Evolutionary conservation across 2,113 vertebrate species (phyloP).

Genomic region (Stigmatopora nigra): DNA sequence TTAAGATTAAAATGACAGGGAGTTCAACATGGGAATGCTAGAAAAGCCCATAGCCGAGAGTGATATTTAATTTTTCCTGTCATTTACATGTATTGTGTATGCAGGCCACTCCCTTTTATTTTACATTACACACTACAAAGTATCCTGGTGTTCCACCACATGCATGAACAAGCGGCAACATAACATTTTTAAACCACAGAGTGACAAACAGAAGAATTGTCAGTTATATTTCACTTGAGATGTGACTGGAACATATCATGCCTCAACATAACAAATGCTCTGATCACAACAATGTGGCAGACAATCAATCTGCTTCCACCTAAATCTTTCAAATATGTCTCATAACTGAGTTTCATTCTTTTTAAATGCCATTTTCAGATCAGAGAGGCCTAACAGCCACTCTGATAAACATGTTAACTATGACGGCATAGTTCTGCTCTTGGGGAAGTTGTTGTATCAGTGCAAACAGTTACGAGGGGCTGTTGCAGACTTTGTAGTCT

Average conservation of each 20-base stretch:
- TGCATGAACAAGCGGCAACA: background rate
- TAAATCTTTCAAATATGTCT: background rate
- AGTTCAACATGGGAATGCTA: background rate
- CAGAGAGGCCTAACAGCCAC: slow-evolving; percentile 23
- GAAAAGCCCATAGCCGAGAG: too few species aligned
- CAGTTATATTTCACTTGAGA: slow-evolving; percentile 26
- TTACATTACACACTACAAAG: background rate
- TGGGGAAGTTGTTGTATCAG: slow-evolving; percentile 39
- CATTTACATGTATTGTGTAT: too few species aligned
- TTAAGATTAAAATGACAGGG: background rate
- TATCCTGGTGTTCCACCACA: background rate
- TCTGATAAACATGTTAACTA: slow-evolving; percentile 27
- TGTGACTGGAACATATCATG: slow-evolving; percentile 44
- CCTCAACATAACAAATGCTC: slow-evolving; percentile 54
- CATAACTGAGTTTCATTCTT: background rate
- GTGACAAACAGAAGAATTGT: background rate
- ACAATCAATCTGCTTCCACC: background rate
- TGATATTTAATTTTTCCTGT: too few species aligned
- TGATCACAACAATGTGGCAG: slow-evolving; percentile 51
- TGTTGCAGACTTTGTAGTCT: slow-evolving; percentile 27
- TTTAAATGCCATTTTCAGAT: slow-evolving; percentile 5
- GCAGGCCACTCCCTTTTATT: background rate
- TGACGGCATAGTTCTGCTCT: slow-evolving; percentile 26
- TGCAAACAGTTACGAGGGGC: slow-evolving; percentile 43
- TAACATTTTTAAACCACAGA: background rate